Evolutionary conservation across 2,797 vertebrate genomes (phyloP), one percentile per base, ranked within the genome.

Genomic region (Ataeniobius toweri): DNA sequence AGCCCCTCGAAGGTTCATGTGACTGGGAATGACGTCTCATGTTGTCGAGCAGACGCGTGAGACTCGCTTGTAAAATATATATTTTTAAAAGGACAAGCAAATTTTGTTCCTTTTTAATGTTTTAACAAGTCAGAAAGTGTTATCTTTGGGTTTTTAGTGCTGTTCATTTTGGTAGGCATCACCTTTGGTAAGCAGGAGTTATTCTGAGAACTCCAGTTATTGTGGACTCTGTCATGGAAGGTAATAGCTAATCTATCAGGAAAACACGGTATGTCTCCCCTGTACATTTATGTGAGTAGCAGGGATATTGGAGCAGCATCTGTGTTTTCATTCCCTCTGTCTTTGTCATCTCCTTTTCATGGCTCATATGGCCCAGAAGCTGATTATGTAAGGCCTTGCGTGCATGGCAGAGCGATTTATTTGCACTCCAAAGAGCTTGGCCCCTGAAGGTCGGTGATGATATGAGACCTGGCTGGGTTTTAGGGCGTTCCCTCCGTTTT

Each of bases 361-460:
- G 61, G 70, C 76, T 78, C 88, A 79, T 81, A 90, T 86, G 91
- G 79, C 85, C 65, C 61, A 20, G 80, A 77, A 87, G 79, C 50
- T 79, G 81, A 72, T 94, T 93, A 93, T 78, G 84, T 93, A 93
- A 94, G 89, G 36, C 76, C 0, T 86, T 84, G 87, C 87, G 87
- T 93, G 89, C 88, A 20, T 2, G 73, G 77, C 80, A 51, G 73
- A 82, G 51, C 1, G 6, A 80, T 86, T 89, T 71, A 2, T 71
- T 91, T 61, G 55, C 59, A 74, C 89, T 85, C 70, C 80, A 46
- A 0, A 14, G 88, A 88, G 73, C 76, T 20, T 12, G 78, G 77
- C 71, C 86, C 79, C 81, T 16, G 68, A 2, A 80, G 83, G 79
- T 22, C 76, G 41, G 75, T 7, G 73, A 74, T 76, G 80, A 80